A percentile compares a stretch with the other conserved stretches of the same genome.
Conservation (phyloP, 2,113 vertebrate genomes). For the Oenanthe melanoleuca region DNA sequence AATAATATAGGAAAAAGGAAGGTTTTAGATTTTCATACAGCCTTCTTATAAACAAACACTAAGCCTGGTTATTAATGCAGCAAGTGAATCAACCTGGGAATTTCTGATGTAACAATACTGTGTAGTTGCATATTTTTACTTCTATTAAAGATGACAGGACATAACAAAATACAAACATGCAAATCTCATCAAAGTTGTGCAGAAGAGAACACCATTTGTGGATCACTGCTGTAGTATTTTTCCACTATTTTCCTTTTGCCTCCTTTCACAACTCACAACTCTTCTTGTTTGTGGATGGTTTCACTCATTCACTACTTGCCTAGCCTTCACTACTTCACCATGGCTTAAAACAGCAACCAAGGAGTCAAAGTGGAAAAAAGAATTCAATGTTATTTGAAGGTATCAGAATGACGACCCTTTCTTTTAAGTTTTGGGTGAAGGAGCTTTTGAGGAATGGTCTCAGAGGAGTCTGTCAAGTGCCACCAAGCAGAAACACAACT, state of each 20-base stretch:
- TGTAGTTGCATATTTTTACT: neutral
- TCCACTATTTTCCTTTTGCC: neutral
- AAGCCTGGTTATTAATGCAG: neutral
- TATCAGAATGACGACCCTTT: neutral
- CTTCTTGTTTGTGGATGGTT: rapidly evolving
- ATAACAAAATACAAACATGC: neutral
- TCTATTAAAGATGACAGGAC: neutral
- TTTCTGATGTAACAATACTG: neutral
- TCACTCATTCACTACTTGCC: neutral
- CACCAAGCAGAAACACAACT: neutral
- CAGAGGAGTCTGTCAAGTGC: neutral
- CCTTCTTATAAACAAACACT: neutral
- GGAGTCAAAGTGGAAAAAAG: neutral
- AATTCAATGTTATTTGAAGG: neutral
- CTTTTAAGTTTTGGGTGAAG: neutral
- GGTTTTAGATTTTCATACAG: neutral
- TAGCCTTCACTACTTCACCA: neutral
- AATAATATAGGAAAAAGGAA: neutral
- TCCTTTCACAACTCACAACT: neutral
- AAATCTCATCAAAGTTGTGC: neutral
- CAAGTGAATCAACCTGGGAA: neutral
- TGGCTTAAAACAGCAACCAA: rapidly evolving
- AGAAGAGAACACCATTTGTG: neutral
- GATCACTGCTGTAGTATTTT: neutral
- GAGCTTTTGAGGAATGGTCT: neutral